Percentiles rank a stretch among this genome's conserved stretches.
Evolutionary conservation across 2,888 invertebrate species (phyloP).

Genomic region (Parnassius orleans): DNA sequence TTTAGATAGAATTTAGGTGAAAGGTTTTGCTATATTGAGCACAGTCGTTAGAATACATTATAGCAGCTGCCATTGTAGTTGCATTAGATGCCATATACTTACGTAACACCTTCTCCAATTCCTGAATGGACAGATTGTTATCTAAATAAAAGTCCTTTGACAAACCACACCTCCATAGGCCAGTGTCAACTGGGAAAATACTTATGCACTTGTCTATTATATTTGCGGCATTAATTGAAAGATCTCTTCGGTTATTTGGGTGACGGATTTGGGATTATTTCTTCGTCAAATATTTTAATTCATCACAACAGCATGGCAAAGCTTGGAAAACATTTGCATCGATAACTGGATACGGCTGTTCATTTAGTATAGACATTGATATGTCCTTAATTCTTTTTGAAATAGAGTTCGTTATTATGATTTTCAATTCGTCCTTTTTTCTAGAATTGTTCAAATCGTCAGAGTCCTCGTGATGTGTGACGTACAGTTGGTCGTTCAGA

Average conservation of each 20-base stretch:
- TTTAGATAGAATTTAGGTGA: conserved; percentile 72
- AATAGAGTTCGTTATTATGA: conserved; percentile 57
- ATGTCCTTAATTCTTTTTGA: conserved; percentile 70
- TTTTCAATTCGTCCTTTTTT: conserved; percentile 55
- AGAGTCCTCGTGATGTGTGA: conserved; percentile 49
- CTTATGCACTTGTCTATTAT: conserved; percentile 66
- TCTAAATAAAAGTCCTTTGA: conserved; percentile 66
- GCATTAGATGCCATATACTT: conserved; percentile 78
- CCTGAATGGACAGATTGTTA: conserved; percentile 63
- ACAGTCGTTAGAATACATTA: conserved; percentile 73
- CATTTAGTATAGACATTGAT: conserved; percentile 64
- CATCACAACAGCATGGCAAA: conserved; percentile 66
- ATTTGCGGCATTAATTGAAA: conserved; percentile 57
- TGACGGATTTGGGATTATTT: conserved; percentile 31
- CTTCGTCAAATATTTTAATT: conserved; percentile 51
- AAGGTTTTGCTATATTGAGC: conserved; percentile 65
- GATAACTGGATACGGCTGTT: conserved; percentile 55
- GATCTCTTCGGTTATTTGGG: conserved; percentile 39
- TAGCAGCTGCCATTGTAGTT: conserved; percentile 67
- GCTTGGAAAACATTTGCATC: conserved; percentile 47
- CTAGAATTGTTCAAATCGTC: conserved; percentile 34
- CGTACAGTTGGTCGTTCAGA: conserved; percentile 45
- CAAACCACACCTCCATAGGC: conserved; percentile 66
- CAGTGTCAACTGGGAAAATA: conserved; percentile 61
- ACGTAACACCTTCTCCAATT: conserved; percentile 77